phyloP scores from a whole-genome alignment of 2,113 vertebrate species.

The Lontra canadensis region DNA sequence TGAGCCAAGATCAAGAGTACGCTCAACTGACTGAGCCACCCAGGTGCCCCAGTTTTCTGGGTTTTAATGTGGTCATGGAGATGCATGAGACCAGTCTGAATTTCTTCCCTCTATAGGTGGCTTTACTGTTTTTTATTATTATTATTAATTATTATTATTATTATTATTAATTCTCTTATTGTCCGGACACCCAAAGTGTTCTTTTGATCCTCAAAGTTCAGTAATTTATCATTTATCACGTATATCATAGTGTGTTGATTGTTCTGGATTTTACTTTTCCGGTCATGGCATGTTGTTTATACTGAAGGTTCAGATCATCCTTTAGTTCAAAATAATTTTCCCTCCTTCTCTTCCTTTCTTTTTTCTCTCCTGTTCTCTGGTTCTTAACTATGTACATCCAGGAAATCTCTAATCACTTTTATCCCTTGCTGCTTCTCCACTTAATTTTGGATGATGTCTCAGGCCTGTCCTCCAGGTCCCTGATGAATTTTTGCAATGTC shows the following conservation, averaged over 20 bases:
- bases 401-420: neutral
- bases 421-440: neutral
- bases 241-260: neutral
- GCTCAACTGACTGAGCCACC: neutral
- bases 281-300: neutral
- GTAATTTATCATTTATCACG: too few relatives aligned
- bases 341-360: too few relatives aligned
- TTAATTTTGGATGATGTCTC: neutral
- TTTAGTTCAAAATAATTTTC: neutral
- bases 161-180: too few relatives aligned
- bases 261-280: neutral
- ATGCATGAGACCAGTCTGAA: neutral
- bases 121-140: neutral
- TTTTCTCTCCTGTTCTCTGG: neutral
- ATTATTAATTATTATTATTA: accelerated
- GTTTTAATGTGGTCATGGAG: neutral
- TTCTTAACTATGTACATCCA: neutral
- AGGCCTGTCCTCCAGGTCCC: neutral
- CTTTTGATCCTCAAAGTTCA: neutral
- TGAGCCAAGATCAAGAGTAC: neutral
- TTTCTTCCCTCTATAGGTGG: neutral
- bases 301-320: neutral
- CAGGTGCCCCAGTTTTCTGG: neutral
- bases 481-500: neutral
- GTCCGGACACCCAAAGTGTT: neutral